Evolutionary conservation across 2,797 vertebrate genomes (phyloP).

Genomic region (Takifugu ocellatus): DNA sequence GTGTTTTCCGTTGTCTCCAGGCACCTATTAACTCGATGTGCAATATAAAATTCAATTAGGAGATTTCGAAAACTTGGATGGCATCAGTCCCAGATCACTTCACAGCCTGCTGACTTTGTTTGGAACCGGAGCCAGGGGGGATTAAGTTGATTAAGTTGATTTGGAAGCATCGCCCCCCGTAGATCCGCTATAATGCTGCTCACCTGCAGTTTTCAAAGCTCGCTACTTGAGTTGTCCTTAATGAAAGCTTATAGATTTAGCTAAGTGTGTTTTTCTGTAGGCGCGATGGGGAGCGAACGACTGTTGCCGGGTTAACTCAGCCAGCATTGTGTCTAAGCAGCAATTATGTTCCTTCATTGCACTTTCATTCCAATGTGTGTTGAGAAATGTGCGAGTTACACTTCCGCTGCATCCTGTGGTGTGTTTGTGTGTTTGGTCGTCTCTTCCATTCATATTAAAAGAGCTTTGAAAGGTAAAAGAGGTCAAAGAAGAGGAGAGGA

Average conservation of each 20-base stretch:
- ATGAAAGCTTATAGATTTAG: not conserved
- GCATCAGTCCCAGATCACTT: not conserved
- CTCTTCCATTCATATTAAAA: conserved; percentile 20
- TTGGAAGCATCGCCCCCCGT: too few species aligned
- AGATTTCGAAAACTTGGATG: not conserved
- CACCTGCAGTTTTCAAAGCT: not conserved
- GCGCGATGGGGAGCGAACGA: too few species aligned
- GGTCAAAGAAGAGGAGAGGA: not conserved
- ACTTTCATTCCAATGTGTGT: not conserved
- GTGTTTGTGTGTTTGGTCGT: conserved; percentile 21
- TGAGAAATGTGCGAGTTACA: conserved; percentile 1
- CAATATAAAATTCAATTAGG: not conserved
- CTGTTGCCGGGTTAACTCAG: not conserved
- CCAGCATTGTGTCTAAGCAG: not conserved
- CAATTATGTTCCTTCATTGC: not conserved
- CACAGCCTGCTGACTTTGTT: not conserved
- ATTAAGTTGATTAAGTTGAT: not conserved
- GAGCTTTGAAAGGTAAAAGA: not conserved
- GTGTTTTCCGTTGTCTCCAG: conserved; percentile 1
- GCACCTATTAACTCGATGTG: not conserved
- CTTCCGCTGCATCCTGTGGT: conserved; percentile 4
- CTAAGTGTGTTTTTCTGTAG: not conserved
- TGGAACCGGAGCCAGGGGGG: not conserved
- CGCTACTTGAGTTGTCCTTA: not conserved
- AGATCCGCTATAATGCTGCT: too few species aligned